A percentile compares a stretch with the other conserved stretches of the same genome.
Conservation (phyloP, 1,140 invertebrate species). For the Drosophila obscura region DNA sequence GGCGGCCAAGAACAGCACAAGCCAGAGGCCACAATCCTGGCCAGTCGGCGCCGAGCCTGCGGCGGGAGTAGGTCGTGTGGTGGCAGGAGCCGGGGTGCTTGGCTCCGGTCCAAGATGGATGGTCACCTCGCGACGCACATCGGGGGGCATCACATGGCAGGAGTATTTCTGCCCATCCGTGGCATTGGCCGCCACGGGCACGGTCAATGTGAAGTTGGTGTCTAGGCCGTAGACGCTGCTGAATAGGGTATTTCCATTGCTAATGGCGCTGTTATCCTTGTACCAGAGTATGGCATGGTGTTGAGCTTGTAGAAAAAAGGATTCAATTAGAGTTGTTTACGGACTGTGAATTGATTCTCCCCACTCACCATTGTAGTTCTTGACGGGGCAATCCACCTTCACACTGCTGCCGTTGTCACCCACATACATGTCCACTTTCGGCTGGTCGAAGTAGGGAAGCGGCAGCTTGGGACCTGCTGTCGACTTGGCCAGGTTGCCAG, state of each 20-base stretch:
- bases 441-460: constrained; percentile 59
- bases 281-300: constrained; percentile 66
- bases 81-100: constrained; percentile 27
- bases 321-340: background rate
- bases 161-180: constrained; percentile 42
- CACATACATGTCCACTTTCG: constrained; percentile 43
- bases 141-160: constrained; percentile 39
- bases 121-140: constrained; percentile 43
- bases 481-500: constrained; percentile 58
- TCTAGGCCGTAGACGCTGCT: constrained; percentile 48
- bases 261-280: constrained; percentile 31
- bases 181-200: constrained; percentile 44
- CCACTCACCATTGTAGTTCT: constrained; percentile 64
- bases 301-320: constrained; percentile 20
- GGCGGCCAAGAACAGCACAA: constrained; percentile 26
- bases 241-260: constrained; percentile 35
- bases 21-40: constrained; percentile 33
- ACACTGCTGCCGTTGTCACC: constrained; percentile 32
- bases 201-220: constrained; percentile 40
- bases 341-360: background rate
- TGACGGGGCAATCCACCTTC: constrained; percentile 64
- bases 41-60: background rate
- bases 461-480: constrained; percentile 29
- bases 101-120: constrained; percentile 47
- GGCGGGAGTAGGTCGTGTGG: background rate